Conservation (phyloP, 2,797 vertebrate genomes). For the Cossypha dichroa region DNA sequence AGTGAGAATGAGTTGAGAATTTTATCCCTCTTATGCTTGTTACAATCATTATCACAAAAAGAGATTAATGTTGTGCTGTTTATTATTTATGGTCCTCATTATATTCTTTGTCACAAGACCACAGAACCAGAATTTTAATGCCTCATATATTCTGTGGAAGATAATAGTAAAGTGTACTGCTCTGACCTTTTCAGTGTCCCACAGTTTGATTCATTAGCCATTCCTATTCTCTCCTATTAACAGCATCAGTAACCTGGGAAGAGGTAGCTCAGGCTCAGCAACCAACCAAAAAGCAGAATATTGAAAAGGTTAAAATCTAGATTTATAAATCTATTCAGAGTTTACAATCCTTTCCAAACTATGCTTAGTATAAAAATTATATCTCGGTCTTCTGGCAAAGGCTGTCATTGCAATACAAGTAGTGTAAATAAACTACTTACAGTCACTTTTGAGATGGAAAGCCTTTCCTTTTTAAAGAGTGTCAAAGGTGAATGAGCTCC, state of each 20-base stretch:
- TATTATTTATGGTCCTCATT: constrained; percentile 76
- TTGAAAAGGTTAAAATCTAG: constrained; percentile 66
- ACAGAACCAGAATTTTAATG: constrained; percentile 65
- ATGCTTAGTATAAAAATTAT: constrained; percentile 25
- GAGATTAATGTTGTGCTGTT: constrained; percentile 66
- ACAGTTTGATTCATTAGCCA: constrained; percentile 71
- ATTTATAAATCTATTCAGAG: constrained; percentile 57
- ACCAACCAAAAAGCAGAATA: constrained; percentile 67
- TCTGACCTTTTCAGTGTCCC: constrained; percentile 71
- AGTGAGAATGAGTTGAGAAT: constrained; percentile 33
- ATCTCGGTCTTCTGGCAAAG: background rate
- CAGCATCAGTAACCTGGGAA: constrained; percentile 49
- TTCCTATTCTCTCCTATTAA: constrained; percentile 60
- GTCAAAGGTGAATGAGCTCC: background rate
- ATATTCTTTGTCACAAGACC: constrained; percentile 71
- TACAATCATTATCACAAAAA: constrained; percentile 59
- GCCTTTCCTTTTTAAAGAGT: background rate
- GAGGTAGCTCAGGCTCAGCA: background rate
- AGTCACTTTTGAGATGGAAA: background rate
- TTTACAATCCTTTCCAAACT: constrained; percentile 62
- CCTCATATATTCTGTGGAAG: constrained; percentile 58
- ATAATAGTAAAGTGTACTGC: constrained; percentile 69
- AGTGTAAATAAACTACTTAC: constrained; percentile 31
- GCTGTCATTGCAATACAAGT: background rate
- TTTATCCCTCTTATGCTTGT: constrained; percentile 22